phyloP scores from a whole-genome alignment of 2,797 vertebrate species.

The Centropyge bicolor region DNA sequence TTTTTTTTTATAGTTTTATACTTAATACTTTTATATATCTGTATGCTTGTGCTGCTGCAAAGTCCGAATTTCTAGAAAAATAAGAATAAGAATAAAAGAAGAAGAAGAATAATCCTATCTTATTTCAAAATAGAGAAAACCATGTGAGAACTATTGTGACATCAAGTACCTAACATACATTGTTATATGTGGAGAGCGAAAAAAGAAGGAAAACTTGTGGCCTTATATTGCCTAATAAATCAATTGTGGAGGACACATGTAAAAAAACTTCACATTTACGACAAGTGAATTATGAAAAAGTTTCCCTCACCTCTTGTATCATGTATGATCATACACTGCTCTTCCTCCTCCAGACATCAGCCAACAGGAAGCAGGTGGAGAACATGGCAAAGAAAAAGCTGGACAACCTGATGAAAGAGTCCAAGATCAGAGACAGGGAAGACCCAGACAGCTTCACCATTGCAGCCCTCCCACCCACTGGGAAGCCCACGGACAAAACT shows the following conservation, averaged over 20 bases:
- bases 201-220: not conserved
- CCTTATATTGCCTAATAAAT: not conserved
- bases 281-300: not conserved
- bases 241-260: not conserved
- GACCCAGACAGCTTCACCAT: slow-evolving; percentile 93
- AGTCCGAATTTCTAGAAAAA: too few species aligned
- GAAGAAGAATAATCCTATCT: too few species aligned
- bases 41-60: too few species aligned
- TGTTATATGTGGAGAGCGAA: too few species aligned
- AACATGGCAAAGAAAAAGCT: slow-evolving; percentile 96
- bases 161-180: too few species aligned
- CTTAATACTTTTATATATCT: too few species aligned
- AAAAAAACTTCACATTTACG: not conserved
- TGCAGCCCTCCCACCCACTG: slow-evolving; percentile 84
- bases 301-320: not conserved
- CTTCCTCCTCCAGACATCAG: slow-evolving; percentile 85
- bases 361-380: slow-evolving; percentile 94
- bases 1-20: too few species aligned
- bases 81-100: too few species aligned
- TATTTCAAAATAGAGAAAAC: not conserved
- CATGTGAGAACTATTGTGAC: not conserved
- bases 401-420: slow-evolving; percentile 96
- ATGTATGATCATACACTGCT: not conserved
- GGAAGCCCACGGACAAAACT: slow-evolving; percentile 79
- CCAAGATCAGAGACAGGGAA: slow-evolving; percentile 94